Evolutionary conservation across 1,140 invertebrate genomes (phyloP).

Genomic region (Aplysia californica): DNA sequence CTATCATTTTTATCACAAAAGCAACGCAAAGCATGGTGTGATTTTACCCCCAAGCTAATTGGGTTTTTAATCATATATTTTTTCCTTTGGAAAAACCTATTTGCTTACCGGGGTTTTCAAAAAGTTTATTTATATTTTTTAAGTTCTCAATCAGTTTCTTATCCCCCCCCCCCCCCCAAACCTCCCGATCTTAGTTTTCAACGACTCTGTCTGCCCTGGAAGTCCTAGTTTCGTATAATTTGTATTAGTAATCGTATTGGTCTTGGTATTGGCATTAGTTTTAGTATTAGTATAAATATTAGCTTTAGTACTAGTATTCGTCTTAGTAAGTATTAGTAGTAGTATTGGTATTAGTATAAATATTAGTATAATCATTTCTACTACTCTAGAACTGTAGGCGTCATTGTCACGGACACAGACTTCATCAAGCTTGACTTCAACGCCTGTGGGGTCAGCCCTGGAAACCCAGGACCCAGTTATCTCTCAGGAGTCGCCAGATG

Average conservation of each 20-base stretch:
- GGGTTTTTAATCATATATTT: not conserved
- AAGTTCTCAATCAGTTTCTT: not conserved
- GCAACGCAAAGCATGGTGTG: too few species aligned
- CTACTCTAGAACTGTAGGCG: slow-evolving; percentile 43
- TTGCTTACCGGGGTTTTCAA: not conserved
- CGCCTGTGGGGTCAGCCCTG: slow-evolving; percentile 44
- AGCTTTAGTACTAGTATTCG: not conserved
- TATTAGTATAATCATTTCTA: not conserved
- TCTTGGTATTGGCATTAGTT: not conserved
- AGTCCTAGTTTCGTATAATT: not conserved
- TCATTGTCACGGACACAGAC: slow-evolving; percentile 47
- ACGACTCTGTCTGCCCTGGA: too few species aligned
- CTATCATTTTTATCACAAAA: too few species aligned
- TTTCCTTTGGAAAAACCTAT: not conserved
- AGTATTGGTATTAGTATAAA: not conserved
- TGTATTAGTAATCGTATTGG: not conserved
- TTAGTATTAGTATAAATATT: not conserved
- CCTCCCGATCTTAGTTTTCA: too few species aligned
- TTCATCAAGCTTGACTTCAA: slow-evolving; percentile 51
- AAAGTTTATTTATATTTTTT: not conserved
- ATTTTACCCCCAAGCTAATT: not conserved
- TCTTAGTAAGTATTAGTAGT: not conserved
- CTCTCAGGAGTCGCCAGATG: slow-evolving; percentile 48
- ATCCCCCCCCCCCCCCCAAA: too few species aligned
- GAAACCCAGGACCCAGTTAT: slow-evolving; percentile 53